A percentile compares a stretch with the other conserved stretches of the same genome.
phyloP scores from a whole-genome alignment of 2,888 invertebrate genomes.

The Pheosia gnoma region DNA sequence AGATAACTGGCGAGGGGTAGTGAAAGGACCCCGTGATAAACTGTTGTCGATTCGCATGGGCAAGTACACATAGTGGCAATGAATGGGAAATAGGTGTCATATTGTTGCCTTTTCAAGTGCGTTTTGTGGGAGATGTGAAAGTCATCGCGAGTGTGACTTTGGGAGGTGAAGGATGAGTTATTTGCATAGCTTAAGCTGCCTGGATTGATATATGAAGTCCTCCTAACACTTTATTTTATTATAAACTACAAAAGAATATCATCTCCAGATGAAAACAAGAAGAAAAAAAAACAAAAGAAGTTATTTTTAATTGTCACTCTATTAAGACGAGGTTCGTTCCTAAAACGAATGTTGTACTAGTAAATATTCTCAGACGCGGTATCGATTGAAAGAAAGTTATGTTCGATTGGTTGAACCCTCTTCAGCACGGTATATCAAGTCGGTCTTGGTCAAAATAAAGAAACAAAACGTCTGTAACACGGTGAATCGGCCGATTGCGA shows the following conservation, averaged over 20 bases:
- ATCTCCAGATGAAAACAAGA: too few relatives aligned
- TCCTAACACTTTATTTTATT: too few relatives aligned
- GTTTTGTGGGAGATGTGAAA: constrained; percentile 34
- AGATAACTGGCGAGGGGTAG: constrained; percentile 77
- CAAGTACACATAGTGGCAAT: constrained; percentile 67
- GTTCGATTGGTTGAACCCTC: constrained; percentile 25
- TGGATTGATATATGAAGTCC: neutral
- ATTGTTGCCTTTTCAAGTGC: constrained; percentile 59
- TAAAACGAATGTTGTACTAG: neutral
- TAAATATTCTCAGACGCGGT: neutral
- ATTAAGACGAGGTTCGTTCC: neutral
- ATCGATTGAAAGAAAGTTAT: constrained; percentile 12
- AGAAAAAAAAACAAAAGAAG: neutral
- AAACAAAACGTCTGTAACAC: constrained; percentile 71
- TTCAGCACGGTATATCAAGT: constrained; percentile 53
- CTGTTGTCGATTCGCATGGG: constrained; percentile 76
- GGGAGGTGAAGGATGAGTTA: constrained; percentile 19
- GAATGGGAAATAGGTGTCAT: constrained; percentile 75
- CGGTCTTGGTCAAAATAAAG: constrained; percentile 60
- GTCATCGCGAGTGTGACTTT: constrained; percentile 20
- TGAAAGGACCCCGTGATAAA: constrained; percentile 77
- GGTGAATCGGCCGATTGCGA: constrained; percentile 79
- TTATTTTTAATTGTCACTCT: neutral
- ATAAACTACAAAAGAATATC: too few relatives aligned
- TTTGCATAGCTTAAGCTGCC: neutral